Evolutionary conservation across 2,888 invertebrate genomes (phyloP), one percentile per base, ranked within the genome.

Genomic region (Cerceris ruficornis): DNA sequence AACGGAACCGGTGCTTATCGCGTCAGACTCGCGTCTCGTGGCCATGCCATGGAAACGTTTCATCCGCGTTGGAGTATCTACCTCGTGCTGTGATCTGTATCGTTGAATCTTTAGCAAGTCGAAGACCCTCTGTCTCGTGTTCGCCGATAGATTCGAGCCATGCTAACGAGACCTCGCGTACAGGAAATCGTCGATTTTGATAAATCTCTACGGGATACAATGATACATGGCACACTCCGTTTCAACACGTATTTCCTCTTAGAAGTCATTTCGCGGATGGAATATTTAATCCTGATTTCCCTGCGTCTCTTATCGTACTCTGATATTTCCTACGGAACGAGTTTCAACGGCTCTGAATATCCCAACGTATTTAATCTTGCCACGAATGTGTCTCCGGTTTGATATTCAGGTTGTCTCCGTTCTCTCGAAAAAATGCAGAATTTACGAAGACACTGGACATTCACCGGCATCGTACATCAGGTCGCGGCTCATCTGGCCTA

Each of bases 1-100:
- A 13, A 62, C 74, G 46, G 72, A 61, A 68, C 75, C 83, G 76
- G 72, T 82, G 84, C 84, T 87, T 87, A 84, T 68, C 78, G 80
- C 79, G 83, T 85, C 85, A 73, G 71, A 78, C 65, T 75, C 64
- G 42, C 65, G 74, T 67, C 65, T 13, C 74, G 14, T 61, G 64
- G n/a, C 52, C 28, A 52, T 49, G 9, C 43, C 17, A 9, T 15
- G 59, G 39, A 62, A 50, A 81, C 54, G 68, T 69, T 69, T 46
- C 54, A 46, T 52, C 28, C 41, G 60, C 55, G 55, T 55, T 46
- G 1, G 60, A 15, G 39, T n/a, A 66, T 60, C 55, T 42, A 66
- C 60, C 55, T 42, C 43, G 42, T 55, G 61, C 41, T 50, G 17
- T 1, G 11, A 49, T 41, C 39, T 59, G 14, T 39, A 59, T 46